Conservation (phyloP, 2,888 invertebrate species). For the Herminia tarsipennalis region DNA sequence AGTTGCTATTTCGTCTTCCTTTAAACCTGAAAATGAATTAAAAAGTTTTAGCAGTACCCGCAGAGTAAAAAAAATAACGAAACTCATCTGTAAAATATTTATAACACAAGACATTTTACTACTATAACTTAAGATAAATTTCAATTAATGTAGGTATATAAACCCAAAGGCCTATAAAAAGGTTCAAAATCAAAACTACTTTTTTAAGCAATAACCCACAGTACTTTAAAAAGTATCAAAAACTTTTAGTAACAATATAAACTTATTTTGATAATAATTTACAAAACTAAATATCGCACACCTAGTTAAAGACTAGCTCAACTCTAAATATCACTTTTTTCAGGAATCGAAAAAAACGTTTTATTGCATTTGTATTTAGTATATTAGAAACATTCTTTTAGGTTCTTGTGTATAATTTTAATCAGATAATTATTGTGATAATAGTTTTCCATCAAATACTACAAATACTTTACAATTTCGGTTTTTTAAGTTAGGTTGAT, state of each 20-base stretch:
- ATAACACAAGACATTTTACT: background rate
- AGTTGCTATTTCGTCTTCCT: background rate
- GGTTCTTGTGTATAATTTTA: too few relatives aligned
- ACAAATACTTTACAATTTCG: too few relatives aligned
- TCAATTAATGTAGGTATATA: background rate
- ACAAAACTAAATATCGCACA: too few relatives aligned
- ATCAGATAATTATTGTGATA: too few relatives aligned
- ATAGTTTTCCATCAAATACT: too few relatives aligned
- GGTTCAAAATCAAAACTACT: background rate
- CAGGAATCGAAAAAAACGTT: too few relatives aligned
- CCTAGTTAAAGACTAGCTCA: too few relatives aligned
- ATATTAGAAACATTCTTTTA: too few relatives aligned
- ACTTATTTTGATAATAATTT: background rate
- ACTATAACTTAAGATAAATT: too few relatives aligned
- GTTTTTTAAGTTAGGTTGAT: too few relatives aligned
- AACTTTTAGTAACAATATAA: background rate
- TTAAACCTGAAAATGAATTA: background rate
- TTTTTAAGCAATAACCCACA: background rate
- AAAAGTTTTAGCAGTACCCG: background rate
- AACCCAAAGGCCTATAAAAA: background rate
- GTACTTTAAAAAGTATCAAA: background rate
- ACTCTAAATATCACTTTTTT: too few relatives aligned
- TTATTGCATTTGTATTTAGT: too few relatives aligned
- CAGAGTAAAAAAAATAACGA: background rate
- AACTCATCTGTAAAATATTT: background rate